Conservation (phyloP, 2,797 vertebrate species). For the Cichlasoma orientale region DNA sequence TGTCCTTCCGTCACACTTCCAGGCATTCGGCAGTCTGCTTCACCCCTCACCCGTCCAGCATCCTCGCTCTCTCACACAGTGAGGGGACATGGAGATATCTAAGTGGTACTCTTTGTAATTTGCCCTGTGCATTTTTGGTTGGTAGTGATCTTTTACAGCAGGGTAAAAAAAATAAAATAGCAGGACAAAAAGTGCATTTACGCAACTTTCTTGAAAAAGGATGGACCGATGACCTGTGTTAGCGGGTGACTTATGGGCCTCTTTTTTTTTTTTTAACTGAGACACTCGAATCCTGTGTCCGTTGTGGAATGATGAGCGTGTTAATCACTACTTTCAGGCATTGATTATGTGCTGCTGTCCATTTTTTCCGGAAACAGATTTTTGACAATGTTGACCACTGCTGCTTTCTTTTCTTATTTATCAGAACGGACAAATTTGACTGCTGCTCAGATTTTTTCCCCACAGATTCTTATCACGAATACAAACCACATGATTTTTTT, state of each 20-base stretch:
- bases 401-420: conserved; percentile 31
- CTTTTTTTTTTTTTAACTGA: conserved; percentile 22
- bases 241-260: neutral
- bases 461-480: neutral
- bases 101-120: conserved; percentile 7
- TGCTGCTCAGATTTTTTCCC: neutral
- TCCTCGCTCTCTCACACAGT: conserved; percentile 82
- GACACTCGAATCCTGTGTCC: conserved; percentile 31
- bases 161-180: conserved; percentile 2
- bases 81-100: conserved; percentile 51
- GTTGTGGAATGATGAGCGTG: conserved; percentile 20
- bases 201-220: conserved; percentile 13
- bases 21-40: conserved; percentile 84
- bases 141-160: neutral
- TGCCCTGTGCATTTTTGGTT: neutral
- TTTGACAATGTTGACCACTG: conserved; percentile 22
- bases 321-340: conserved; percentile 31
- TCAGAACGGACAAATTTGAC: conserved; percentile 9
- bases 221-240: conserved; percentile 34
- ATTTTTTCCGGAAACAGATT: neutral
- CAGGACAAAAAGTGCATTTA: conserved; percentile 46
- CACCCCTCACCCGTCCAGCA: conserved; percentile 65
- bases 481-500: neutral
- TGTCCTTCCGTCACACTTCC: conserved; percentile 83
- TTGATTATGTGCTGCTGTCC: conserved; percentile 35